Conservation (phyloP, 2,888 invertebrate genomes). For the Gasteruption jaculator region DNA sequence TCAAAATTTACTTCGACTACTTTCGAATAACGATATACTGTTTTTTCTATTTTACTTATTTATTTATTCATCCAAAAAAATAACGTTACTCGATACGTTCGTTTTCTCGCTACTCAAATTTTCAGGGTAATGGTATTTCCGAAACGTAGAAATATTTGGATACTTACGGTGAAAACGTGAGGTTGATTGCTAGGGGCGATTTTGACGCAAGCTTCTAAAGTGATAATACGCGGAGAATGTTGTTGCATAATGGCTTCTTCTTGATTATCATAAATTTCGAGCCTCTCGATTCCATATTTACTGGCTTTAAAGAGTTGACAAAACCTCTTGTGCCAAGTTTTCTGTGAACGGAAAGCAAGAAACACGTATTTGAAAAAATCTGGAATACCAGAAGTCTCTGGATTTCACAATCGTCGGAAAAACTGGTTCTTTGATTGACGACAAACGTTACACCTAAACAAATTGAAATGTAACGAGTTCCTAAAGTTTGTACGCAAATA, state of each 20-base stretch:
- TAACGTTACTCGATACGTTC: no score
- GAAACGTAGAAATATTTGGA: no score
- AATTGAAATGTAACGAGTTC: no score
- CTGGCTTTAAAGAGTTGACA: conserved; percentile 77
- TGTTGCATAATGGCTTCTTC: conserved; percentile 64
- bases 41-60: no score
- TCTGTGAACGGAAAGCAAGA: conserved; percentile 57
- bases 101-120: no score
- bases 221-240: conserved; percentile 69
- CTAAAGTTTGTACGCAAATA: no score
- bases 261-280: conserved; percentile 80
- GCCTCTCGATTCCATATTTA: conserved; percentile 78
- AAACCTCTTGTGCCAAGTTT: conserved; percentile 78
- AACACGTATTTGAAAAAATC: conserved; percentile 1
- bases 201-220: conserved; percentile 84
- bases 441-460: conserved; percentile 20
- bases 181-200: conserved; percentile 58
- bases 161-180: conserved; percentile 54
- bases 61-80: no score
- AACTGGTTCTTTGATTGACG: conserved; percentile 18
- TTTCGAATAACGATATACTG: no score
- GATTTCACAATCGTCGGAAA: no score
- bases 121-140: no score
- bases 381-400: no score
- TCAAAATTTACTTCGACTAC: no score